Evolutionary conservation across 2,888 invertebrate genomes (phyloP).

Genomic region (Ptycholaimellus sp.): DNA sequence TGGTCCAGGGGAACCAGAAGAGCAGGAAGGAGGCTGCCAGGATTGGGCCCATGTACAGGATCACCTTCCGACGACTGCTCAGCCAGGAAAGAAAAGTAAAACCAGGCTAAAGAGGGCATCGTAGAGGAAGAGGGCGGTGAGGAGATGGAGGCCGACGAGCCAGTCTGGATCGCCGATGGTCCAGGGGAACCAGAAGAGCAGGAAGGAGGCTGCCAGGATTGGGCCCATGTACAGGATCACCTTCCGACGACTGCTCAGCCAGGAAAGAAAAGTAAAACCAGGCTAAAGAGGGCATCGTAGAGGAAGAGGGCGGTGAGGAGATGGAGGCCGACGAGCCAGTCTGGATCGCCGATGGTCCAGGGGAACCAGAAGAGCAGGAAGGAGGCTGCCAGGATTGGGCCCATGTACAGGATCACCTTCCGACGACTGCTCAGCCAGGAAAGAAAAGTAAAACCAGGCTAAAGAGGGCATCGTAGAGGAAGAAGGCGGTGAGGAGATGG

Average conservation of each 20-base stretch:
- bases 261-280: no score
- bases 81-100: no score
- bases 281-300: constrained; percentile 28
- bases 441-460: constrained; percentile 27
- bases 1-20: constrained; percentile 27
- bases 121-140: constrained; percentile 26
- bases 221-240: constrained; percentile 27
- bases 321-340: constrained; percentile 24
- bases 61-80: constrained; percentile 22
- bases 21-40: constrained; percentile 26
- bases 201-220: constrained; percentile 25
- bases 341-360: constrained; percentile 20
- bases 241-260: constrained; percentile 21
- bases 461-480: constrained; percentile 28
- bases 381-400: constrained; percentile 25
- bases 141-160: constrained; percentile 26
- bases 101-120: constrained; percentile 28
- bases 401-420: constrained; percentile 26
- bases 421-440: constrained; percentile 21
- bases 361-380: constrained; percentile 28
- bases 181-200: constrained; percentile 29
- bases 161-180: constrained; percentile 12
- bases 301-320: constrained; percentile 26
- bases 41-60: constrained; percentile 27
- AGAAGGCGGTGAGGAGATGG: constrained; percentile 26